Evolutionary conservation across 2,113 vertebrate genomes (phyloP).

Genomic region (human (Homo sapiens)): GRCh38 chr1:112769501-112770000

Average conservation of each 20-base stretch:
- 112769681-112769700: background rate
- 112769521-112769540: background rate
- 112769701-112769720: background rate
- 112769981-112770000: too few species aligned
- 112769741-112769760: background rate
- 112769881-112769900: background rate
- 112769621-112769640: background rate
- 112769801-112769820: background rate
- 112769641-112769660: background rate
- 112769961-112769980: background rate
- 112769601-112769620: background rate
- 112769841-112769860: too few species aligned
- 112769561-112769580: background rate
- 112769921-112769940: background rate
- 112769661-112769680: background rate
- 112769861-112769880: background rate
- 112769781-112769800: background rate
- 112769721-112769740: background rate
- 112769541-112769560: background rate
- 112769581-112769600: background rate
- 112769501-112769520: background rate
- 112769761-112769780: background rate
- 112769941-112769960: background rate
- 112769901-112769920: background rate
- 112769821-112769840: background rate